These are phyloP conservation scores for Crypturellus tataupa DNA, from an alignment of 2,797 vertebrate genomes.

Conservation along the genomic window DNA sequence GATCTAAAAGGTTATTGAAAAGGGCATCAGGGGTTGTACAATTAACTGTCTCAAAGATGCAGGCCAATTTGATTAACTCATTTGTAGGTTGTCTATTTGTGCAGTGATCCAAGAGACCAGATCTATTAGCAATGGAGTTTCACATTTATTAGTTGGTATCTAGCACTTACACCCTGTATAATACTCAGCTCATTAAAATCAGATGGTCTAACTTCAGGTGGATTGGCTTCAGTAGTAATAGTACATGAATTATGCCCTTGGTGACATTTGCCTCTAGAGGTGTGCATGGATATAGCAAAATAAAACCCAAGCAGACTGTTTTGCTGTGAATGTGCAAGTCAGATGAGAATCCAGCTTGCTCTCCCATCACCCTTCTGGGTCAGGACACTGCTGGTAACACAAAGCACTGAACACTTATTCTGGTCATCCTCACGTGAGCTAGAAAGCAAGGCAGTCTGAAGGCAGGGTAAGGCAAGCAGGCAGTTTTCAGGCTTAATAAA, in stretches of 20 bases:
- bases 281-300: not conserved
- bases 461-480: slow-evolving; percentile 16
- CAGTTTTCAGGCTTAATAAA: slow-evolving; percentile 59
- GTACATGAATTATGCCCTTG: not conserved
- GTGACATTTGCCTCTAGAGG: not conserved
- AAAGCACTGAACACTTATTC: not conserved
- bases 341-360: not conserved
- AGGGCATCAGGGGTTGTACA: not conserved
- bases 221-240: not conserved
- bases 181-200: not conserved
- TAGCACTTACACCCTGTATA: accelerated
- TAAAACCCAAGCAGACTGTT: not conserved
- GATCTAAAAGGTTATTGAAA: slow-evolving; percentile 19
- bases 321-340: not conserved
- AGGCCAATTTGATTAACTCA: not conserved
- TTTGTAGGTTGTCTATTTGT: not conserved
- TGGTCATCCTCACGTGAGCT: not conserved
- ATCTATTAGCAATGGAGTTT: not conserved
- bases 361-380: not conserved
- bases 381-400: not conserved
- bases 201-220: not conserved
- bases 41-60: not conserved
- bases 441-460: slow-evolving; percentile 13
- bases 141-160: not conserved
- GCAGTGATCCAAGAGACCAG: not conserved